Conservation (phyloP, 2,797 vertebrate genomes). For the Hirundo rustica region DNA sequence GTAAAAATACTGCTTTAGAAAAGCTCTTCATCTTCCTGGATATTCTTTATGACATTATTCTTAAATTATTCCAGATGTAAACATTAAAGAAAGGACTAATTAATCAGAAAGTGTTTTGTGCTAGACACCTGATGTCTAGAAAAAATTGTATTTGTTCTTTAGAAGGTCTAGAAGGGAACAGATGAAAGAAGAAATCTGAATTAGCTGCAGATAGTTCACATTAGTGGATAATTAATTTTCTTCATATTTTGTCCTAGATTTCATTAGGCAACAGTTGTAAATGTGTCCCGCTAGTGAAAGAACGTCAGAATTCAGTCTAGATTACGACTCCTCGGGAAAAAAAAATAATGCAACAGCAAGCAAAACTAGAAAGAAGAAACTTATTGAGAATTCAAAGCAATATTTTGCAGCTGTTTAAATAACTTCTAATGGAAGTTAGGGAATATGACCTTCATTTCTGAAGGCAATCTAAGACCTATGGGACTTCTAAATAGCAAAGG, state of each 20-base stretch:
- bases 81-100: constrained; percentile 23
- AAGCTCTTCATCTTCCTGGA: not conserved
- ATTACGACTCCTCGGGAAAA: not conserved
- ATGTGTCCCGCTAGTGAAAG: not conserved
- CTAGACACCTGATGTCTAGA: constrained; percentile 28
- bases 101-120: constrained; percentile 18
- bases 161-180: not conserved
- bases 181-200: constrained; percentile 36
- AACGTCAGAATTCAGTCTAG: not conserved
- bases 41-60: not conserved
- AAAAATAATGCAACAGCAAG: not conserved
- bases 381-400: not conserved
- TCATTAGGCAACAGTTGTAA: constrained; percentile 25
- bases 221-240: constrained; percentile 44
- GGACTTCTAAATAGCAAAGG: not conserved
- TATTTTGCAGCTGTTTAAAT: not conserved
- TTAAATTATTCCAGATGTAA: constrained; percentile 20
- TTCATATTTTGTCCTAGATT: constrained; percentile 42
- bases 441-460: not conserved
- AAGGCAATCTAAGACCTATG: not conserved
- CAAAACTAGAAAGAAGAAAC: not conserved
- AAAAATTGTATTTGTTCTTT: constrained; percentile 39
- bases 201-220: constrained; percentile 18
- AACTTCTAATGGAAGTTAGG: not conserved
- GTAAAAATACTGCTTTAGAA: not conserved